A percentile compares a stretch with the other conserved stretches of the same genome.
Conservation (phyloP, 2,797 vertebrate species). For the Darevskia nairensis region DNA sequence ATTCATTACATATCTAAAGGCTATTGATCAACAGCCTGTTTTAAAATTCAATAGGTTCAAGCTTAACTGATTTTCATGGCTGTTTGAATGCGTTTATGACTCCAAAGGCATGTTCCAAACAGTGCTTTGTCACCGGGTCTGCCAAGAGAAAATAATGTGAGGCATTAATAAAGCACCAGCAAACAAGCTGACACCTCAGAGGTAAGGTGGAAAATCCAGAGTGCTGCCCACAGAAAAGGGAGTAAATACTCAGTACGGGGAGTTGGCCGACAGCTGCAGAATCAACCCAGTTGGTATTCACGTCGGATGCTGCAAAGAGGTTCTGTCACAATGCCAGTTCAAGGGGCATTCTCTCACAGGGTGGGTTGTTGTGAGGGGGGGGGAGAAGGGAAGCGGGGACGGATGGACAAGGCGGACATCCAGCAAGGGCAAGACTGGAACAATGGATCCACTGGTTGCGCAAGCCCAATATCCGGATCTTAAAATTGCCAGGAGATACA, state of each 20-base stretch:
- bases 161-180: constrained; percentile 65
- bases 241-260: constrained; percentile 44
- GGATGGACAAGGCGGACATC: constrained; percentile 16
- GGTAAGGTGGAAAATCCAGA: constrained; percentile 48
- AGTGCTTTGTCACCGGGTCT: constrained; percentile 64
- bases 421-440: background rate
- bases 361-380: background rate
- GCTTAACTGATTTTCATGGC: constrained; percentile 75
- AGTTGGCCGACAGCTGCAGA: constrained; percentile 22
- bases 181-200: constrained; percentile 57
- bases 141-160: constrained; percentile 67
- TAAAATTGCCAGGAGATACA: background rate
- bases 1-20: constrained; percentile 71
- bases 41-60: constrained; percentile 66
- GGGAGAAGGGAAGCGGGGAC: background rate
- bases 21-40: constrained; percentile 67
- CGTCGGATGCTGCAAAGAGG: constrained; percentile 19
- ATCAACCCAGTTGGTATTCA: constrained; percentile 31
- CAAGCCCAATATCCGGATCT: background rate
- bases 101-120: constrained; percentile 65
- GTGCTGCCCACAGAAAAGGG: constrained; percentile 32
- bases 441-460: background rate
- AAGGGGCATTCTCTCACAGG: constrained; percentile 7
- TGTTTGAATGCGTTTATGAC: constrained; percentile 70
- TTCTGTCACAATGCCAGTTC: constrained; percentile 42